These are phyloP conservation scores for Sigmodon hispidus DNA, from an alignment of 2,113 vertebrate genomes.

Conservation along the genomic window DNA sequence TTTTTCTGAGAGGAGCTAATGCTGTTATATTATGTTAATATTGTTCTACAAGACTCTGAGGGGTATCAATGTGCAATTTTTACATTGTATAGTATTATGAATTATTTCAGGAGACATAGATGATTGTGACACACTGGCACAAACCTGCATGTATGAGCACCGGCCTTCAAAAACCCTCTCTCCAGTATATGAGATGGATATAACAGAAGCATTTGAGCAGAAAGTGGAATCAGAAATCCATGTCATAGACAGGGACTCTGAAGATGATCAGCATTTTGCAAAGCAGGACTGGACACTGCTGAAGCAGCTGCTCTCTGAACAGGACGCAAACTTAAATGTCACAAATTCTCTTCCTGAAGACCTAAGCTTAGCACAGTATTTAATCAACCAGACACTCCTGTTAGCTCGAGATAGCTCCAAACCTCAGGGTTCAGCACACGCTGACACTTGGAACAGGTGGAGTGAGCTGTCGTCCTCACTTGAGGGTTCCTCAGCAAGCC, in stretches of 20 bases:
- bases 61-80: constrained; percentile 88
- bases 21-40: constrained; percentile 84
- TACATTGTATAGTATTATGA: constrained; percentile 99
- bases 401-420: constrained; percentile 94
- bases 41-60: constrained; percentile 87
- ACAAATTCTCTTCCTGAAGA: constrained; percentile 97
- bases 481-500: constrained; percentile 95
- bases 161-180: constrained; percentile 97
- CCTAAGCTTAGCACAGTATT: constrained; percentile 97
- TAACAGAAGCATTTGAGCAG: constrained; percentile 93
- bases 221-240: constrained; percentile 89
- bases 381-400: constrained; percentile 97
- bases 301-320: constrained; percentile 94
- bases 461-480: constrained; percentile 95
- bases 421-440: constrained; percentile 90
- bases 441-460: constrained; percentile 94
- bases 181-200: constrained; percentile 98
- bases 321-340: constrained; percentile 93
- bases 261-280: constrained; percentile 88
- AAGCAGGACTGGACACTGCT: constrained; percentile 97
- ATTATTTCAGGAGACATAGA: constrained; percentile 99
- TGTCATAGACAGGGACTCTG: constrained; percentile 85
- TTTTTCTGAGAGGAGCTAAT: constrained; percentile 82
- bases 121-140: constrained; percentile 98
- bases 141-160: constrained; percentile 95